A percentile compares a stretch with the other conserved stretches of the same genome.
phyloP scores from a whole-genome alignment of 2,113 vertebrate genomes.

The Dromiciops gliroides region DNA sequence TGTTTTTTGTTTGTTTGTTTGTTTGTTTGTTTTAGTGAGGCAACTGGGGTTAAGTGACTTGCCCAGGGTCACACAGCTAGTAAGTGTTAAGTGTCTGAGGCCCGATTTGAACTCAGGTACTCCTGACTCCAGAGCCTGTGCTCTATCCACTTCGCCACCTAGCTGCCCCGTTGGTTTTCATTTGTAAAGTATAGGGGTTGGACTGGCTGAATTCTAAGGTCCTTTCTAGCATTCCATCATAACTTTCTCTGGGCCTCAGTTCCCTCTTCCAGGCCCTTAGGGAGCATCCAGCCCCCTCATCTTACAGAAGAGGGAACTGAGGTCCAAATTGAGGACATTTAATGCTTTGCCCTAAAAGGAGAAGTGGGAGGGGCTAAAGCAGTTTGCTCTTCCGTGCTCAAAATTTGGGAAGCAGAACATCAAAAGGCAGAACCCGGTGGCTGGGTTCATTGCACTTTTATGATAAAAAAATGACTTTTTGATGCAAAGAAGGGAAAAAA shows the following conservation, averaged over 20 bases:
- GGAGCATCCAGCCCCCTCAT: too few relatives aligned
- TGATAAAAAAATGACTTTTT: slow-evolving; percentile 2
- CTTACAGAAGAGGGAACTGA: too few relatives aligned
- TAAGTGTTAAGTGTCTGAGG: too few relatives aligned
- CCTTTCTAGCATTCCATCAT: background rate
- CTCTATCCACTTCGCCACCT: too few relatives aligned
- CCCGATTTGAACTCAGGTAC: too few relatives aligned
- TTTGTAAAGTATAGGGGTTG: background rate
- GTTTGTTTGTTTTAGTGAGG: too few relatives aligned
- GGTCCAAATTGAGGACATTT: background rate
- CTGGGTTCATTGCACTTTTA: background rate
- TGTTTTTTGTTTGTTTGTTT: too few relatives aligned
- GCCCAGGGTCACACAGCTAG: too few relatives aligned
- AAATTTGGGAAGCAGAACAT: background rate
- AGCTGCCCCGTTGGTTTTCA: too few relatives aligned
- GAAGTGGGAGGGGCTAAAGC: background rate
- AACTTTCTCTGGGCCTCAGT: background rate
- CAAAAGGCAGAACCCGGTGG: background rate
- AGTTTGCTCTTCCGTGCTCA: background rate
- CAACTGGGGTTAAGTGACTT: too few relatives aligned
- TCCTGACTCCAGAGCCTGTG: too few relatives aligned
- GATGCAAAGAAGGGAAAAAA: background rate
- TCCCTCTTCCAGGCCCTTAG: background rate
- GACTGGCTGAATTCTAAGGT: background rate
- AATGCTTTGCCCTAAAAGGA: background rate